Evolutionary conservation across 2,888 invertebrate species (phyloP), one percentile per base, ranked within the genome.

Genomic region (Rhorus exstirpatorius): DNA sequence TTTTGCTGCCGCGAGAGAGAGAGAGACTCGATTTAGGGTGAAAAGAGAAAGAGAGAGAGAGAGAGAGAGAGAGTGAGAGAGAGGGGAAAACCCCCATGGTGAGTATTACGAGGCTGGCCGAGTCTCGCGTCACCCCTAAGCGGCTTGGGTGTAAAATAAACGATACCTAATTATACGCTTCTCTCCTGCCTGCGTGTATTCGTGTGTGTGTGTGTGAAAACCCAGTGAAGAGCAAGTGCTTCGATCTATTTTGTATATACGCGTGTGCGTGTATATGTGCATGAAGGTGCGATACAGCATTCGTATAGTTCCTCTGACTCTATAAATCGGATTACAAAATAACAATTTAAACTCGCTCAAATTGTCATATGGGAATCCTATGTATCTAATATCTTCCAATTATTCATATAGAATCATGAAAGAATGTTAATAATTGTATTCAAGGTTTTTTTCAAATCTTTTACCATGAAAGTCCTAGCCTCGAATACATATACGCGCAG

Each of bases 151-250:
- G 91, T 90, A 91, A 92, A 92, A 92, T 92, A 92, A 92, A 92
- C 91, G 92, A 89, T 88, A 89, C 87, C 92, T 92, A 92, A 92
- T 92, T 92, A 92, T 89, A 89, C 90, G 89, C 89, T 88, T 89
- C 87, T 87, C 88, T 79, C 74, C 17, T 44, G 12, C 10, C 19
- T 17, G 19, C 2, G 60, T 55, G 21, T 44, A 8, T 44, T 8
- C 10, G 31, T 17, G 19, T 3, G 60, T 55, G 21, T 44, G 10
- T 51, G 83, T 46, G 86, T 81, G 79, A 85, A 83, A 86, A 70
- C 80, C 80, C 26, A 84, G 82, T 82, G 85, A n/a, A 31, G 31
- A 87, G 87, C 90, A 90, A 91, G 91, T 91, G 91, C 88, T 86
- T 58, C 51, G 49, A 35, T 71, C 61, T 49, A 24, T 49, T 72